Percentiles rank a stretch among this genome's conserved stretches.
phyloP scores from a whole-genome alignment of 2,113 vertebrate genomes.

The Sinocyclocheilus maitianheensis region DNA sequence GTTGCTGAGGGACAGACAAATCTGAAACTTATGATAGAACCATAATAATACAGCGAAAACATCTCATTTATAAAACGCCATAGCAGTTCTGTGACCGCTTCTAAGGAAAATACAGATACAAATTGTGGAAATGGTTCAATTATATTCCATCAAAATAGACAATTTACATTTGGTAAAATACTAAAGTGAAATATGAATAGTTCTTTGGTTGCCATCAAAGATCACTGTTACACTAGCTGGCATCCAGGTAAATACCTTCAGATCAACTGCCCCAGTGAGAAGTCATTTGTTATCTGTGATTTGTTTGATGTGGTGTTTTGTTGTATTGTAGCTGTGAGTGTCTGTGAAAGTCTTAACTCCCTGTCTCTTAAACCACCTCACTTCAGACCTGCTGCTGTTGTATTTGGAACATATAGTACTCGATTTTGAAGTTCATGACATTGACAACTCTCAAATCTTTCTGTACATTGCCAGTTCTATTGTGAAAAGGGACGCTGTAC shows the following conservation, averaged over 20 bases:
- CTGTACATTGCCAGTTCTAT: background rate
- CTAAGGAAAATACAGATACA: no score
- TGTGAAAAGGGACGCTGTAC: slow-evolving; percentile 16
- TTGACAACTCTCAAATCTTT: background rate
- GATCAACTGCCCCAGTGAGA: background rate
- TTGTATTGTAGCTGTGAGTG: background rate
- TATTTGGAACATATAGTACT: no score
- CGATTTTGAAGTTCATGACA: background rate
- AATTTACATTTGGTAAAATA: background rate
- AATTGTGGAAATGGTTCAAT: no score
- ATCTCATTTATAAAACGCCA: background rate
- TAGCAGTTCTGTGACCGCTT: background rate
- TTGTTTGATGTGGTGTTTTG: background rate
- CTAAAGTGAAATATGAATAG: background rate
- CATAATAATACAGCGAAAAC: background rate
- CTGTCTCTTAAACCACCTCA: background rate
- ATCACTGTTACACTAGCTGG: background rate
- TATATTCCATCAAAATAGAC: background rate
- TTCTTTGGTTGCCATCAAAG: background rate
- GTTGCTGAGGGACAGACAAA: background rate
- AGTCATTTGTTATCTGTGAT: no score
- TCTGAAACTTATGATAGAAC: background rate
- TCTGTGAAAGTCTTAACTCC: no score
- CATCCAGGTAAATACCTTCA: background rate
- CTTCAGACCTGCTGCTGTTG: background rate